Evolutionary conservation across 2,113 vertebrate species (phyloP).

Genomic region (Ciconia stormi): DNA sequence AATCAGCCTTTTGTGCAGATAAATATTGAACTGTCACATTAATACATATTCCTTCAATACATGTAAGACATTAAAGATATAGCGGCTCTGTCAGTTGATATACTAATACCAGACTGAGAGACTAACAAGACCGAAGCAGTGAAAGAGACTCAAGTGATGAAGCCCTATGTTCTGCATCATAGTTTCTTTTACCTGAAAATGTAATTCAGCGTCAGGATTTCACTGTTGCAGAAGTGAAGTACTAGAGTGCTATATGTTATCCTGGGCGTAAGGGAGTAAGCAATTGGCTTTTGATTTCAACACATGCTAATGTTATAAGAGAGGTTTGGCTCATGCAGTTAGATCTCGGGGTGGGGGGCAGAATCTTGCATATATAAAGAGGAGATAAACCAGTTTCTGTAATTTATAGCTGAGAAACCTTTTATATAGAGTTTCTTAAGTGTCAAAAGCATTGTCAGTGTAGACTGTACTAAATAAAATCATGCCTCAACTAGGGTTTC

Average conservation of each 20-base stretch:
- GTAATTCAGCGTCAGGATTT: background rate
- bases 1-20: background rate
- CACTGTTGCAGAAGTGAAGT: background rate
- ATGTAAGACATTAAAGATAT: background rate
- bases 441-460: background rate
- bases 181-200: background rate
- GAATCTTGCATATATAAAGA: background rate
- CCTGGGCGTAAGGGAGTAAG: background rate
- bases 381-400: background rate
- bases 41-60: background rate
- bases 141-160: background rate
- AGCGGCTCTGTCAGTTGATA: background rate
- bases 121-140: background rate
- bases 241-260: background rate
- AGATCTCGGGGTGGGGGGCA: accelerated
- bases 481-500: background rate
- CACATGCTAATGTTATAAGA: background rate
- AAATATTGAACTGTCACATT: background rate
- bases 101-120: background rate
- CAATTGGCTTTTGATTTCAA: background rate
- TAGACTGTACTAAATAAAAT: background rate
- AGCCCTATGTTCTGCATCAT: background rate
- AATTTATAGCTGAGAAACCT: background rate
- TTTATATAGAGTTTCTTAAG: background rate
- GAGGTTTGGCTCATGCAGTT: background rate